These are phyloP conservation scores for Heliconius charithonia DNA, from an alignment of 2,888 invertebrate genomes.

Conservation along the genomic window DNA sequence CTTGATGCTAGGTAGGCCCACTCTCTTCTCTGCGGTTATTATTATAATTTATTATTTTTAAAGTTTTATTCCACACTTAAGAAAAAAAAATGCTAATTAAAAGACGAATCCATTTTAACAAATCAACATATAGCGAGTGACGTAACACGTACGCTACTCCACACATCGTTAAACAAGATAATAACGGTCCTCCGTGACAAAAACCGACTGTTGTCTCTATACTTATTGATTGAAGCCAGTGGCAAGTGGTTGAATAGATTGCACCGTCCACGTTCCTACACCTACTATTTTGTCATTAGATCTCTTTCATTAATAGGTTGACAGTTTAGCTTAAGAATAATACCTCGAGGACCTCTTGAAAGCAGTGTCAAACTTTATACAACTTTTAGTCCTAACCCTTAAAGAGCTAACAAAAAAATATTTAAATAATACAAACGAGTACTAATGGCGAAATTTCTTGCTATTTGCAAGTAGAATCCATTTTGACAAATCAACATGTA, in stretches of 20 bases:
- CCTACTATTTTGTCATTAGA: conserved; percentile 37
- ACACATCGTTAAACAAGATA: conserved; percentile 53
- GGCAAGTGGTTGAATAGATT: conserved; percentile 12
- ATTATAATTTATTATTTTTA: background rate
- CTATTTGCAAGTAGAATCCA: conserved; percentile 27
- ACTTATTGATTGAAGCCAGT: conserved; percentile 46
- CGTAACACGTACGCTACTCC: conserved; percentile 42
- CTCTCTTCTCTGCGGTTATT: background rate
- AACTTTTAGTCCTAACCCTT: too few relatives aligned
- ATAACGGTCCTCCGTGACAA: conserved; percentile 50
- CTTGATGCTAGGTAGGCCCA: too few relatives aligned
- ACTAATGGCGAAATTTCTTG: background rate
- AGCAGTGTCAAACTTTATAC: too few relatives aligned
- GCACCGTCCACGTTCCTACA: conserved; percentile 22
- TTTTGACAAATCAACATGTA: conserved; percentile 33
- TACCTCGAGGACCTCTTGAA: too few relatives aligned
- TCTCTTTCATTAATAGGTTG: conserved; percentile 27
- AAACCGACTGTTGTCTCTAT: conserved; percentile 45
- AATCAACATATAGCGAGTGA: conserved; percentile 36
- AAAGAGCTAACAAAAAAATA: too few relatives aligned
- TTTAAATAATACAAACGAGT: too few relatives aligned
- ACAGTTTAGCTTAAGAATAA: too few relatives aligned
- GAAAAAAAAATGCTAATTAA: conserved; percentile 5
- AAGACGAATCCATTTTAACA: conserved; percentile 30
- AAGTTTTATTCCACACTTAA: background rate